Percentiles rank a stretch among this genome's conserved stretches.
Evolutionary conservation across 2,113 vertebrate species (phyloP).

Genomic region (Panthera tigris): DNA sequence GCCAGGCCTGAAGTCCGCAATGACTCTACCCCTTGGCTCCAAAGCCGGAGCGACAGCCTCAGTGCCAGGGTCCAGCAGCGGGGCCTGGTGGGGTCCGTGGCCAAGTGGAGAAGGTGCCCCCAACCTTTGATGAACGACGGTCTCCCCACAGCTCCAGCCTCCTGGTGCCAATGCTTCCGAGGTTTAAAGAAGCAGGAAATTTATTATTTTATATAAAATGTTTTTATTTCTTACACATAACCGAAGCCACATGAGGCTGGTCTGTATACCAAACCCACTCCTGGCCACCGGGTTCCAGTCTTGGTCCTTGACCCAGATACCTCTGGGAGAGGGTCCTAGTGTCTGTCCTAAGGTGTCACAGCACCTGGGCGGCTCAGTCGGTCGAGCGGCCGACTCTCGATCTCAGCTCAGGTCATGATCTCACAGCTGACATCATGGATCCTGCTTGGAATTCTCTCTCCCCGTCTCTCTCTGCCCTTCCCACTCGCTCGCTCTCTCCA

Average conservation of each 20-base stretch:
- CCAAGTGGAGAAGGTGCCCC: background rate
- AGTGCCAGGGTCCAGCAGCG: accelerated
- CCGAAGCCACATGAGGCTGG: background rate
- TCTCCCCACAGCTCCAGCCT: background rate
- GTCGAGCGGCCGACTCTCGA: no score
- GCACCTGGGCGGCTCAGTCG: background rate
- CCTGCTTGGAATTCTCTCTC: no score
- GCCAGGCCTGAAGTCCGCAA: background rate
- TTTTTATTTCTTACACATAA: background rate
- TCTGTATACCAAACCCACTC: background rate
- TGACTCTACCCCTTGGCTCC: background rate
- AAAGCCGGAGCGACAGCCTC: background rate
- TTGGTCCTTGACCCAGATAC: background rate
- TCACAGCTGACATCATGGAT: no score
- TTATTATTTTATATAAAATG: background rate
- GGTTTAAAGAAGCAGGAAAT: background rate
- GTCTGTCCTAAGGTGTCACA: background rate
- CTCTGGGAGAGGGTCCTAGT: background rate
- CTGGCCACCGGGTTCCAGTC: background rate
- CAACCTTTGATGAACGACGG: no score
- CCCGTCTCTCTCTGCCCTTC: no score
- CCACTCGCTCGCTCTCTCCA: no score
- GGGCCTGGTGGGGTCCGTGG: background rate
- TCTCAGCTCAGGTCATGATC: no score
- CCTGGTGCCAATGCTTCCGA: background rate